These are phyloP conservation scores for Cetoscarus ocellatus DNA, from an alignment of 2,797 vertebrate genomes.

Conservation along the genomic window DNA sequence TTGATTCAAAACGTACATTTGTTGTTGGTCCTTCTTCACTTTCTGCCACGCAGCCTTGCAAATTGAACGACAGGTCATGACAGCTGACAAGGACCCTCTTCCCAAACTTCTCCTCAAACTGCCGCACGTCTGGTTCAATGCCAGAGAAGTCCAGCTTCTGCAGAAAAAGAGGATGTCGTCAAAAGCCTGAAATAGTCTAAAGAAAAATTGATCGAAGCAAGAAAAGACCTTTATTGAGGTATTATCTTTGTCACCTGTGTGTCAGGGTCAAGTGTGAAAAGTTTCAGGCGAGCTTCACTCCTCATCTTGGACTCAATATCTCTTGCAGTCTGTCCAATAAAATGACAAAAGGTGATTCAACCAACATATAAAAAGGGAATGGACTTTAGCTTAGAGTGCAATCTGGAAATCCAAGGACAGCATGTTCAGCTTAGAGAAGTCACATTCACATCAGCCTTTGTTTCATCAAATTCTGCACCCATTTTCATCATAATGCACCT, in stretches of 20 bases:
- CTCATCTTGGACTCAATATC: constrained; percentile 94
- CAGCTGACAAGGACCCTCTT: constrained; percentile 95
- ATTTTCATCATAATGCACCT: background rate
- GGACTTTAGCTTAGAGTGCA: background rate
- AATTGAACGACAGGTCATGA: constrained; percentile 94
- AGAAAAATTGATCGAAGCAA: background rate
- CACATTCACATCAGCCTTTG: background rate
- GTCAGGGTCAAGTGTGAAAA: constrained; percentile 95
- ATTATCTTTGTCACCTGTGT: constrained; percentile 88
- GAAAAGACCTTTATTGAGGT: background rate
- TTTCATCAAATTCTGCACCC: background rate
- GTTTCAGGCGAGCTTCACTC: constrained; percentile 93
- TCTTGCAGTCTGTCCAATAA: constrained; percentile 87
- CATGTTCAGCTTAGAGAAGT: background rate
- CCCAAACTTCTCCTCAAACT: constrained; percentile 97
- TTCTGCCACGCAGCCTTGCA: constrained; percentile 95
- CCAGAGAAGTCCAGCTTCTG: constrained; percentile 95
- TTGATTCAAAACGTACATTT: constrained; percentile 84
- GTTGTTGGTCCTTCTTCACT: constrained; percentile 96
- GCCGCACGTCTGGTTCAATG: constrained; percentile 92
- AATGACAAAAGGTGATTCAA: constrained; percentile 18
- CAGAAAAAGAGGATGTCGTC: constrained; percentile 34
- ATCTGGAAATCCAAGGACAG: constrained; percentile 8
- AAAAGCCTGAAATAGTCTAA: background rate
- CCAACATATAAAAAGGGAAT: background rate